Percentiles rank a stretch among this genome's conserved stretches.
Evolutionary conservation across 2,797 vertebrate species (phyloP).

Genomic region (Hippocampus kuda): DNA sequence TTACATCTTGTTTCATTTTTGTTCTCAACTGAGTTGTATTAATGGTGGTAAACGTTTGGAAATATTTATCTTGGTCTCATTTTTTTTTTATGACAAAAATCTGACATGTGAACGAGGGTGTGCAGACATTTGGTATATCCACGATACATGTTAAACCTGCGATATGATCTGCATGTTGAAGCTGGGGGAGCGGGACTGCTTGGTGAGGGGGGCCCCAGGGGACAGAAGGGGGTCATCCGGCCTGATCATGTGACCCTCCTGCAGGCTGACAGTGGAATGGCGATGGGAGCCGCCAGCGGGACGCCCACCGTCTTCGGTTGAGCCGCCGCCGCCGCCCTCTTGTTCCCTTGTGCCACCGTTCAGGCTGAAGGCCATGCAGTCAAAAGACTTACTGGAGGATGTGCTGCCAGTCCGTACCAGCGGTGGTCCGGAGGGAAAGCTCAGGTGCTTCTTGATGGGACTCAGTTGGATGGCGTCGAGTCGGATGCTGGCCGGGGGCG

Average conservation of each 20-base stretch:
- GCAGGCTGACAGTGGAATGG: slow-evolving; percentile 87
- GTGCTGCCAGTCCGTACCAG: slow-evolving; percentile 90
- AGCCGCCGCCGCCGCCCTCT: slow-evolving; percentile 24
- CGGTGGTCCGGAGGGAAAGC: slow-evolving; percentile 72
- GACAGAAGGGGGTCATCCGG: slow-evolving; percentile 82
- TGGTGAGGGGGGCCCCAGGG: slow-evolving; percentile 82
- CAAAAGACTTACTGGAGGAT: slow-evolving; percentile 93
- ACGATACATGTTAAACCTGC: slow-evolving; percentile 75
- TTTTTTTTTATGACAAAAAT: background rate
- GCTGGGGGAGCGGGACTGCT: slow-evolving; percentile 95
- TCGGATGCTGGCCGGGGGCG: slow-evolving; percentile 65
- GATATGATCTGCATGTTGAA: slow-evolving; percentile 99
- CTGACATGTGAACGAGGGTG: background rate
- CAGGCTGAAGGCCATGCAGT: slow-evolving; percentile 84
- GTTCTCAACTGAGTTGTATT: background rate
- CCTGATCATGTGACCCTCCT: slow-evolving; percentile 84
- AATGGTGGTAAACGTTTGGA: background rate
- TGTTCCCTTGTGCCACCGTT: slow-evolving; percentile 42
- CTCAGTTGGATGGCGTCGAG: slow-evolving; percentile 79
- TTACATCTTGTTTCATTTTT: background rate
- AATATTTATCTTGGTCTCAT: background rate
- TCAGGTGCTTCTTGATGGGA: slow-evolving; percentile 88
- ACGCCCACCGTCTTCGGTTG: slow-evolving; percentile 49
- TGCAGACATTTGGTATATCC: background rate
- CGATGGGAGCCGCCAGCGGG: slow-evolving; percentile 70